A percentile compares a stretch with the other conserved stretches of the same genome.
Evolutionary conservation across 2,113 vertebrate genomes (phyloP).

Genomic region (Gavialis gangeticus): DNA sequence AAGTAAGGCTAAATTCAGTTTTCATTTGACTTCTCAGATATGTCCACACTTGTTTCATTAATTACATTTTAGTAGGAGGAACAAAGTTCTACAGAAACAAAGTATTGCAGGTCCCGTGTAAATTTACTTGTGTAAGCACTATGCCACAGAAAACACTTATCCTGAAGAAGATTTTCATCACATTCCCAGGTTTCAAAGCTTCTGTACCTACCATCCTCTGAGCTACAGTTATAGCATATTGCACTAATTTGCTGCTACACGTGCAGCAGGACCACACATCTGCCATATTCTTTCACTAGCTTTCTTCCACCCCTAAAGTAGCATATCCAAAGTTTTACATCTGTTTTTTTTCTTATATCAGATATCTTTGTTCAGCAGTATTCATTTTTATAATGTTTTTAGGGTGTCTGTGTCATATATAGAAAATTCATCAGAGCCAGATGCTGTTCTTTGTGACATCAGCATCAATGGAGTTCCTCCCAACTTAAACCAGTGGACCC

Average conservation of each 20-base stretch:
- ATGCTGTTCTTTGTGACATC: not conserved
- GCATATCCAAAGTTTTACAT: not conserved
- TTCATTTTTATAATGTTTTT: conserved; percentile 11
- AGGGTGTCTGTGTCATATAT: conserved; percentile 9
- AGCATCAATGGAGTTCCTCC: not conserved
- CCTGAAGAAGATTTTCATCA: conserved; percentile 6
- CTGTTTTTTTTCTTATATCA: not conserved
- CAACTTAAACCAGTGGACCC: not conserved
- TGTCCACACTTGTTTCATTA: not conserved
- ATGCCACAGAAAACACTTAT: not conserved
- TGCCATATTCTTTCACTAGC: not conserved
- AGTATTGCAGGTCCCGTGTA: not conserved
- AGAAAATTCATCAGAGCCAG: not conserved
- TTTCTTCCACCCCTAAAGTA: conserved; percentile 29
- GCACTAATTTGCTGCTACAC: not conserved
- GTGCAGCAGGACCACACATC: not conserved
- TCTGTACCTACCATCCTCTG: not conserved
- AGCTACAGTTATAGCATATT: not conserved
- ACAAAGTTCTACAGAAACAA: not conserved
- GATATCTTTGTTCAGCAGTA: conserved; percentile 12
- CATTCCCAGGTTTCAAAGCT: conserved; percentile 14
- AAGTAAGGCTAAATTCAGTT: not conserved
- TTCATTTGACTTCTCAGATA: not conserved
- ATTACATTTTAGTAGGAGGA: not conserved
- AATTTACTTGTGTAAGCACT: not conserved